phyloP scores from a whole-genome alignment of 2,113 vertebrate genomes.

The Brachyistius frenatus region DNA sequence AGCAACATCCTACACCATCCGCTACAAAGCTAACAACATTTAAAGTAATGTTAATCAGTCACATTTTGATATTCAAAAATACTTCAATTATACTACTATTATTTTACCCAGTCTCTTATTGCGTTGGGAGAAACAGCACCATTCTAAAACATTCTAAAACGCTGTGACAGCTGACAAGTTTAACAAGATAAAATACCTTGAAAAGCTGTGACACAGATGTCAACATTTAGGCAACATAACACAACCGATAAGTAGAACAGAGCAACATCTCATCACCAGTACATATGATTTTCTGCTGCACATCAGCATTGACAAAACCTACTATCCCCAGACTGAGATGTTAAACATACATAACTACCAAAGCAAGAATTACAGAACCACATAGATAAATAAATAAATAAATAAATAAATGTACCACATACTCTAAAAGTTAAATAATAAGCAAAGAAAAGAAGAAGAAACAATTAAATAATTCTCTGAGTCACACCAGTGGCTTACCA shows the following conservation, averaged over 20 bases:
- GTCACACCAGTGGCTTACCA: slow-evolving; percentile 1
- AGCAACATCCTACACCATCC: neutral
- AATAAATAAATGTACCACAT: slow-evolving; percentile 39
- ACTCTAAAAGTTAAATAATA: slow-evolving; percentile 8
- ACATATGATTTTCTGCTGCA: neutral
- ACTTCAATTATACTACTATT: neutral
- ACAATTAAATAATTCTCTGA: neutral
- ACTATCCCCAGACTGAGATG: neutral
- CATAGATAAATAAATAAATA: slow-evolving; percentile 28
- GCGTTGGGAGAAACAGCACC: slow-evolving; percentile 41
- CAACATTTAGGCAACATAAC: neutral
- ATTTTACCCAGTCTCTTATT: slow-evolving; percentile 16
- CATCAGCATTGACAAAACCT: slow-evolving; percentile 1
- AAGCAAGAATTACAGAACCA: slow-evolving; percentile 4
- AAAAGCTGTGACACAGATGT: neutral
- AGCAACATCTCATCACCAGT: neutral
- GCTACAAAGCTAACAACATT: neutral
- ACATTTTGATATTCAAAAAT: slow-evolving; percentile 1
- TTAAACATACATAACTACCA: neutral
- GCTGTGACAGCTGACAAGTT: neutral
- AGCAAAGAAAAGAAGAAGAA: neutral
- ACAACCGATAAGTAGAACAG: neutral
- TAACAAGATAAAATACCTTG: neutral
- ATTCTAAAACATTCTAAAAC: slow-evolving; percentile 21
- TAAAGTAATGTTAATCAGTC: neutral